Evolutionary conservation across 1,140 invertebrate genomes (phyloP).

Genomic region (Zaprionus nigranus): DNA sequence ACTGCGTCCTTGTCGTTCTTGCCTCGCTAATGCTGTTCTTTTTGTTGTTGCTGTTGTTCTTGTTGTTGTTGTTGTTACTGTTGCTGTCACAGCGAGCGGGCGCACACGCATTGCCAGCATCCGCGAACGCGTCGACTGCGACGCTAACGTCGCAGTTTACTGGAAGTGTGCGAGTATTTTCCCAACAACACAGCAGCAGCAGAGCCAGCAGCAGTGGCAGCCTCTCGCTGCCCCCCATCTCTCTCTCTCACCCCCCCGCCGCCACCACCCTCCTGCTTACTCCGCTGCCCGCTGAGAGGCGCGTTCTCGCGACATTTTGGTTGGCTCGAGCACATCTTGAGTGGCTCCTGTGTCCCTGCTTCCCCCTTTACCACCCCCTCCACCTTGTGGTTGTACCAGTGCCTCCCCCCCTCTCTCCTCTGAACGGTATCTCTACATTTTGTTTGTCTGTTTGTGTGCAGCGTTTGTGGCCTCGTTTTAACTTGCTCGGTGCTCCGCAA

Average conservation of each 20-base stretch:
- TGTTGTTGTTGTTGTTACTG: constrained; percentile 10
- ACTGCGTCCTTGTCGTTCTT: constrained; percentile 48
- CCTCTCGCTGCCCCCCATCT: neutral
- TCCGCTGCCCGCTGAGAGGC: constrained; percentile 44
- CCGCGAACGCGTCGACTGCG: neutral
- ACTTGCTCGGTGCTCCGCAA: constrained; percentile 71
- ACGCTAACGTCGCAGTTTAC: constrained; percentile 32
- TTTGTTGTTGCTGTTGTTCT: neutral
- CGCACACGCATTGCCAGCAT: constrained; percentile 58
- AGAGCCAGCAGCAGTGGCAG: neutral
- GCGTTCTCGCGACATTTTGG: constrained; percentile 78
- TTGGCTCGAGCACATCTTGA: constrained; percentile 57
- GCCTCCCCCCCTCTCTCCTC: neutral
- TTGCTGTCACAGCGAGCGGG: constrained; percentile 63
- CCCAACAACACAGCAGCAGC: constrained; percentile 20
- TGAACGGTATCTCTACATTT: constrained; percentile 8
- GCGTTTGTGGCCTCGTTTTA: constrained; percentile 72
- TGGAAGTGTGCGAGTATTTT: constrained; percentile 68
- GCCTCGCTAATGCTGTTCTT: constrained; percentile 12
- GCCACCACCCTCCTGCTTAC: constrained; percentile 1
- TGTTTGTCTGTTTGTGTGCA: constrained; percentile 36
- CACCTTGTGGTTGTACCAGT: constrained; percentile 47
- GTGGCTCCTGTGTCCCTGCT: neutral
- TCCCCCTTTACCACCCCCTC: neutral
- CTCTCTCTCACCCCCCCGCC: neutral